Percentiles rank a stretch among this genome's conserved stretches.
Conservation (phyloP, 2,888 invertebrate species). For the Eurois occulta region DNA sequence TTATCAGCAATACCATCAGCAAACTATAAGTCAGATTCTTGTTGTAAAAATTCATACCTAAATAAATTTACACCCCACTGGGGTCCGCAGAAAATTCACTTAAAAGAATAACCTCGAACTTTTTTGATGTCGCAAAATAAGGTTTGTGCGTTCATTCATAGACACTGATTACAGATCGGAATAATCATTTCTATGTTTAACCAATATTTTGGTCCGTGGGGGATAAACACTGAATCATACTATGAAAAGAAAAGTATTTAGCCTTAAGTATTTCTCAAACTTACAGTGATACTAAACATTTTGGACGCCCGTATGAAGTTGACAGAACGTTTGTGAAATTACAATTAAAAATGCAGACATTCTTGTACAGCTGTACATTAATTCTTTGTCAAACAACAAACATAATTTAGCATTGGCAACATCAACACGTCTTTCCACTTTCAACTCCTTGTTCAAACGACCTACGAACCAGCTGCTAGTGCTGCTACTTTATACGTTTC, state of each 20-base stretch:
- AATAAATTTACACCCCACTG: no score
- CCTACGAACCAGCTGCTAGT: constrained; percentile 1
- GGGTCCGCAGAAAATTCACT: no score
- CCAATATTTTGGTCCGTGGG: background rate
- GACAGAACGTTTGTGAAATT: background rate
- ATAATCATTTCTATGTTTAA: background rate
- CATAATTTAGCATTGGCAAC: background rate
- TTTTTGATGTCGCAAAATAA: no score
- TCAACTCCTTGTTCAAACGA: constrained; percentile 13
- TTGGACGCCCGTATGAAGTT: background rate
- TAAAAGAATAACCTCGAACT: no score
- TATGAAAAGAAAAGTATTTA: background rate
- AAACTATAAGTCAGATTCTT: no score
- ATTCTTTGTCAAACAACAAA: background rate
- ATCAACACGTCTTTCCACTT: background rate
- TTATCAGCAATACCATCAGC: no score
- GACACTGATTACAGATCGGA: background rate
- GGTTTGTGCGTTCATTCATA: background rate
- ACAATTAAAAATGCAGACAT: background rate
- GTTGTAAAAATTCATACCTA: no score
- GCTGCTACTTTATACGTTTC: background rate
- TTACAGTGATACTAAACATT: background rate
- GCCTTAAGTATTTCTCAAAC: background rate
- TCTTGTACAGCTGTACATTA: background rate
- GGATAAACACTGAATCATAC: no score